phyloP scores from a whole-genome alignment of 2,113 vertebrate species.

The Lagopus muta region DNA sequence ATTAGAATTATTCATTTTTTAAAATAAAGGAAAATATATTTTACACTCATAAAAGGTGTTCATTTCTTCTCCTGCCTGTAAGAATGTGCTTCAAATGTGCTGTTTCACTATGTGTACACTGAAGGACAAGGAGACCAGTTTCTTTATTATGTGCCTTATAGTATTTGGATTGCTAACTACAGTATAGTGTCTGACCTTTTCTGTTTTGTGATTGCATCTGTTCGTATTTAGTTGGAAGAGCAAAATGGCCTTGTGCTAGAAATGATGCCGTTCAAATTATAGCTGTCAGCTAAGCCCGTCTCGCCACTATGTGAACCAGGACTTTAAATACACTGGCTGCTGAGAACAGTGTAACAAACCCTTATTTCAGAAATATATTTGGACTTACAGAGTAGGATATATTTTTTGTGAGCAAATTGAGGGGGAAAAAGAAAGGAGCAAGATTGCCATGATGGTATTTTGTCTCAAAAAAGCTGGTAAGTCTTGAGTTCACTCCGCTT shows the following conservation, averaged over 20 bases:
- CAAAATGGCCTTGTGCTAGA: not conserved
- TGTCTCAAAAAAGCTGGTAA: not conserved
- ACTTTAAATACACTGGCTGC: not conserved
- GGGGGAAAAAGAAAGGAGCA: not conserved
- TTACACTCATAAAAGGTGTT: not conserved
- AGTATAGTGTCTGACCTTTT: not conserved
- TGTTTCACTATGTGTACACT: not conserved
- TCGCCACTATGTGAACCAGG: not conserved
- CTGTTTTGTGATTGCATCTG: not conserved
- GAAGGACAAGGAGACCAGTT: not conserved
- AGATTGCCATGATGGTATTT: not conserved
- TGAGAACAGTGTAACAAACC: not conserved
- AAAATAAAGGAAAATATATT: not conserved
- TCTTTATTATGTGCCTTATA: not conserved
- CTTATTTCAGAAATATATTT: not conserved
- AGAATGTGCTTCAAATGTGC: not conserved
- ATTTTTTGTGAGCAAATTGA: no score
- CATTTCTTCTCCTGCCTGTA: not conserved
- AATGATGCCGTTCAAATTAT: not conserved
- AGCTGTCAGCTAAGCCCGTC: not conserved
- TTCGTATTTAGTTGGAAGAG: not conserved
- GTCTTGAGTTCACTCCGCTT: not conserved
- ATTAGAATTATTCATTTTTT: not conserved
- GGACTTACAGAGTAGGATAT: not conserved
- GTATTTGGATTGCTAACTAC: not conserved